Evolutionary conservation across 23 tunicate genomes (phyloP), one percentile per base, ranked within the genome.

Genomic region (Ascidia mentula): DNA sequence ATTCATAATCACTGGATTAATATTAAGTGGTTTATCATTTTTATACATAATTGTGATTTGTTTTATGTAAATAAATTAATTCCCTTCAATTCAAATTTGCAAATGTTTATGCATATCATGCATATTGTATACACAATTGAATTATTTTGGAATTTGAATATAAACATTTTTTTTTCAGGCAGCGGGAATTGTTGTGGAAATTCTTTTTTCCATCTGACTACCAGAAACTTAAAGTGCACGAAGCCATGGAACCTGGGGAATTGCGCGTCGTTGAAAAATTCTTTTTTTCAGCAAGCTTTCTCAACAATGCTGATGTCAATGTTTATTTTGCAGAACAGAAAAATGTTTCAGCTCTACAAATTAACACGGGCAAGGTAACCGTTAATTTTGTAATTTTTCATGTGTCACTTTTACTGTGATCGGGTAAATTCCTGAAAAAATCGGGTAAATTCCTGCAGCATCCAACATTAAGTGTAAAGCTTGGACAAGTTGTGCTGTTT

Each of bases 191-290:
- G 35, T 40, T 95, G 36, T 86, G 89, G 92, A 90, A 79, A 20
- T 95, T 90, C 72, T 95, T 89, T 75, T 89, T 72, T 60, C 99
- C 99, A 35, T 70, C 73, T 8, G 89, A 84, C 69, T 86, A 82
- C 34, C 85, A 90, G 40, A 53, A 73, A 22, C 34, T 78, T 12
- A 46, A 82, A 72, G 82, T 79, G 34, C 89, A 88, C 0, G 38
- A 75, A 35, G 65, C 69, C 31, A 75, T 73, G 0, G 38, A 77
- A 59, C 71, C 73, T 37, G 90, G 90, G 72, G 87, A 90, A 26
- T 24, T 79, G 40, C 60, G 98, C 37, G 33, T 38, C 18, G 60
- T 92, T 5, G 34, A 61, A 28, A 45, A 26, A 22, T 75, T 93
- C 69, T 83, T 79, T 20, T 17, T 93, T 15, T 84, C 84, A 24